Percentiles rank a stretch among this genome's conserved stretches.
Conservation (phyloP, 2,113 vertebrate species). For the Pithys albifrons region DNA sequence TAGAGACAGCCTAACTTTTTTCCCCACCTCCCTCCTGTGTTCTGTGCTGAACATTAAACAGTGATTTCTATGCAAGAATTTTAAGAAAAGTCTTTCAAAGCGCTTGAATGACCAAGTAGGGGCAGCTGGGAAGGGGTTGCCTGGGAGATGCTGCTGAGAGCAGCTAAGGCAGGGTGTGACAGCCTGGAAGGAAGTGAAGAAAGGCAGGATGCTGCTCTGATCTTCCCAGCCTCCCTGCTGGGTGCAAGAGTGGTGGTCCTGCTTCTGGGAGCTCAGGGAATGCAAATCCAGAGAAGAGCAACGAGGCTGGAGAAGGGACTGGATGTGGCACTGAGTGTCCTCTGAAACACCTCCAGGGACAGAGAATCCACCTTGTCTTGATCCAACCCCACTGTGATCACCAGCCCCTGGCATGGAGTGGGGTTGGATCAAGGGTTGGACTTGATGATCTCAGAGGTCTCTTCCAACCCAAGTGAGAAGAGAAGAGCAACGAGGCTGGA, state of each 20-base stretch:
- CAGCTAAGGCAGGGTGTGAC: not conserved
- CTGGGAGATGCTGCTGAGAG: slow-evolving; percentile 28
- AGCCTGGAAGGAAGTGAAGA: not conserved
- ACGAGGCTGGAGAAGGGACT: too few relatives aligned
- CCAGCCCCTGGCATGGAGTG: too few relatives aligned
- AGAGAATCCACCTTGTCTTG: too few relatives aligned
- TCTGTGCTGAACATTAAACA: not conserved
- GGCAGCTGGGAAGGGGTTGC: slow-evolving; percentile 30
- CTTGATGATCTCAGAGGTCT: too few relatives aligned
- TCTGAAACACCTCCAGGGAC: too few relatives aligned
- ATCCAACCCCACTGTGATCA: too few relatives aligned
- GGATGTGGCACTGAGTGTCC: too few relatives aligned
- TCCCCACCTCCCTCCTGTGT: not conserved
- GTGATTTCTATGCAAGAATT: slow-evolving; percentile 54
- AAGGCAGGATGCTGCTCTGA: not conserved
- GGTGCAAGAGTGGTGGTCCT: not conserved
- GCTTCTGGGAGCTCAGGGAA: not conserved
- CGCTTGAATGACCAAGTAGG: not conserved
- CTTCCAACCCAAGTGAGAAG: too few relatives aligned
- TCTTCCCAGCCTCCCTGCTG: not conserved
- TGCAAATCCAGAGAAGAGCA: not conserved
- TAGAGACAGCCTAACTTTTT: not conserved
- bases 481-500: too few relatives aligned
- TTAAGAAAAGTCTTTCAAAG: not conserved
- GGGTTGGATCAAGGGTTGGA: too few relatives aligned